Percentiles rank a stretch among this genome's conserved stretches.
phyloP scores from a whole-genome alignment of 1,140 invertebrate species.

The Cyclina sinensis region DNA sequence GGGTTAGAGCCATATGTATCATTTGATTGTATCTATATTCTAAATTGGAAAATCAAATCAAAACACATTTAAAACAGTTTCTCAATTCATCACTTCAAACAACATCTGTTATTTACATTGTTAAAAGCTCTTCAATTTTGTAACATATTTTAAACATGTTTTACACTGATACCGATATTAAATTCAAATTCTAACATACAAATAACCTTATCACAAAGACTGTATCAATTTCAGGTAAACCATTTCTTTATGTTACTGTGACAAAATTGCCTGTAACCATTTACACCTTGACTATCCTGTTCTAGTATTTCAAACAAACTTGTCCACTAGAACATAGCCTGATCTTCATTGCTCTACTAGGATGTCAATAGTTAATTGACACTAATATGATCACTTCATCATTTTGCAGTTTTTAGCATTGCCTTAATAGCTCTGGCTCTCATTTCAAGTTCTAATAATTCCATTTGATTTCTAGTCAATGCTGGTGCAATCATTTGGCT shows the following conservation, averaged over 20 bases:
- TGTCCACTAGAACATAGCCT: too few relatives aligned
- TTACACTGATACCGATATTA: not conserved
- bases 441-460: conserved; percentile 88
- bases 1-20: too few relatives aligned
- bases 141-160: not conserved
- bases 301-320: too few relatives aligned
- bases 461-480: conserved; percentile 85
- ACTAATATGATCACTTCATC: not conserved
- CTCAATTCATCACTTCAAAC: not conserved
- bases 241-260: too few relatives aligned
- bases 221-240: too few relatives aligned
- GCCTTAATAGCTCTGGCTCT: conserved; percentile 87
- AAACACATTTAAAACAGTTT: not conserved
- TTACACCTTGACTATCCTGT: too few relatives aligned
- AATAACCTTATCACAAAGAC: too few relatives aligned
- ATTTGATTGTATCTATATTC: too few relatives aligned
- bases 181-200: too few relatives aligned
- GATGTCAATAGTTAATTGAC: too few relatives aligned
- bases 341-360: too few relatives aligned
- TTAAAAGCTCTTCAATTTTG: conserved; percentile 1
- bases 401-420: conserved; percentile 82
- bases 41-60: not conserved
- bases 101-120: not conserved
- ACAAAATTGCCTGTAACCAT: too few relatives aligned
- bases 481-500: conserved; percentile 65